phyloP scores from a whole-genome alignment of 1,140 invertebrate genomes.

The Aradophagus sp. region DNA sequence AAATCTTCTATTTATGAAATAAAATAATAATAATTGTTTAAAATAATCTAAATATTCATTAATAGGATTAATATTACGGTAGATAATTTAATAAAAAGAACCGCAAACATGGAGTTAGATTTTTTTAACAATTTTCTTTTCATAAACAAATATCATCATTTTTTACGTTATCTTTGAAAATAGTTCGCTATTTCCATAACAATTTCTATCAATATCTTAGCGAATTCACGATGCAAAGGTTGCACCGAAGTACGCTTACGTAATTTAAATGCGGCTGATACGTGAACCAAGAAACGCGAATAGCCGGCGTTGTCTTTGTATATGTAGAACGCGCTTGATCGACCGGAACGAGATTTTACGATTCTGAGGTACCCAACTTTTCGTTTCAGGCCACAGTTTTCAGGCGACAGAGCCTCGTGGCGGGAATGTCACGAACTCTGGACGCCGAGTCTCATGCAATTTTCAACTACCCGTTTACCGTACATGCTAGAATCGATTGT shows the following conservation, averaged over 20 bases:
- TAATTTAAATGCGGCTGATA: conserved; percentile 59
- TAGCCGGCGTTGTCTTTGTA: conserved; percentile 49
- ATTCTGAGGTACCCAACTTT: conserved; percentile 51
- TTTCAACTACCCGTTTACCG: conserved; percentile 27
- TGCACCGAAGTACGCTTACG: conserved; percentile 49
- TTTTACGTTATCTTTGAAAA: conserved; percentile 32
- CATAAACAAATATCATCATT: conserved; percentile 34
- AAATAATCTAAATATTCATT: too few species aligned
- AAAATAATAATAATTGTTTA: too few species aligned
- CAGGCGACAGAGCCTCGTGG: conserved; percentile 13
- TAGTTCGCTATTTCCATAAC: conserved; percentile 46
- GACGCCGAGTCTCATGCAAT: conserved; percentile 28
- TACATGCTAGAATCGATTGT: conserved; percentile 35
- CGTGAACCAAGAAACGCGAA: conserved; percentile 61
- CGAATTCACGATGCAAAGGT: conserved; percentile 56
- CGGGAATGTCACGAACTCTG: conserved; percentile 28
- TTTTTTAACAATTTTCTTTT: conserved; percentile 4
- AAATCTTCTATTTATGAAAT: too few species aligned
- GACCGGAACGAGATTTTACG: conserved; percentile 61
- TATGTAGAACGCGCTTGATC: conserved; percentile 62
- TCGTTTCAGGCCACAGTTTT: conserved; percentile 51
- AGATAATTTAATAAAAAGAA: too few species aligned
- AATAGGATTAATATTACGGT: too few species aligned
- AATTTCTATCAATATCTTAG: conserved; percentile 47
- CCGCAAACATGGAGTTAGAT: conserved; percentile 14